These are phyloP conservation scores for Meloidogyne hapla DNA, from an alignment of 1,140 invertebrate species.

Conservation along the genomic window DNA sequence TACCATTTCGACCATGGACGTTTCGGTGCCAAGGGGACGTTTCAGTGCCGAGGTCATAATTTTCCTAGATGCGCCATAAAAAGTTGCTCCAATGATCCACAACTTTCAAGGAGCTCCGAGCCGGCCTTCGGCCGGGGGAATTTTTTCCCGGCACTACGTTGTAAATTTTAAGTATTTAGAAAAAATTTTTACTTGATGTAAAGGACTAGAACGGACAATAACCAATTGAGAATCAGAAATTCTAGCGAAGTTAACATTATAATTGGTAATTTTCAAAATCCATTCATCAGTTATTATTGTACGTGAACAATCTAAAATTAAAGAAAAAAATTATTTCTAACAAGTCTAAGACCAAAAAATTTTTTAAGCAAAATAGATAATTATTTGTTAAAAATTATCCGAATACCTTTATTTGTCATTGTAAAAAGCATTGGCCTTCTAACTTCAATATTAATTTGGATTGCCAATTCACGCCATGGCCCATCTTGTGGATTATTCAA, in stretches of 20 bases:
- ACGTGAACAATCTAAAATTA: conserved; percentile 37
- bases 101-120: too few species aligned
- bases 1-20: too few species aligned
- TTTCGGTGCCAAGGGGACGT: too few species aligned
- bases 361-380: background rate
- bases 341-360: too few species aligned
- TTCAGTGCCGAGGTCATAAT: too few species aligned
- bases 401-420: conserved; percentile 20
- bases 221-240: conserved; percentile 38
- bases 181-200: conserved; percentile 30
- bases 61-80: too few species aligned
- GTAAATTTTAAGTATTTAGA: too few species aligned
- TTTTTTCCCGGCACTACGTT: too few species aligned
- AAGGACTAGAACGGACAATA: conserved; percentile 22
- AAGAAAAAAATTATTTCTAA: conserved; percentile 4
- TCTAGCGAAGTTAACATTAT: conserved; percentile 33
- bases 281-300: conserved; percentile 34
- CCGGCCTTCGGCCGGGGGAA: too few species aligned
- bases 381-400: background rate
- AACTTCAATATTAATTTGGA: conserved; percentile 18
- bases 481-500: background rate
- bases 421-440: conserved; percentile 12
- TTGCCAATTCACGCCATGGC: conserved; percentile 14
- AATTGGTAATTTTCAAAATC: conserved; percentile 35
- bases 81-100: too few species aligned